A percentile compares a stretch with the other conserved stretches of the same genome.
Evolutionary conservation across 2,888 invertebrate species (phyloP).

Genomic region (Mesopsocus fuscifrons): DNA sequence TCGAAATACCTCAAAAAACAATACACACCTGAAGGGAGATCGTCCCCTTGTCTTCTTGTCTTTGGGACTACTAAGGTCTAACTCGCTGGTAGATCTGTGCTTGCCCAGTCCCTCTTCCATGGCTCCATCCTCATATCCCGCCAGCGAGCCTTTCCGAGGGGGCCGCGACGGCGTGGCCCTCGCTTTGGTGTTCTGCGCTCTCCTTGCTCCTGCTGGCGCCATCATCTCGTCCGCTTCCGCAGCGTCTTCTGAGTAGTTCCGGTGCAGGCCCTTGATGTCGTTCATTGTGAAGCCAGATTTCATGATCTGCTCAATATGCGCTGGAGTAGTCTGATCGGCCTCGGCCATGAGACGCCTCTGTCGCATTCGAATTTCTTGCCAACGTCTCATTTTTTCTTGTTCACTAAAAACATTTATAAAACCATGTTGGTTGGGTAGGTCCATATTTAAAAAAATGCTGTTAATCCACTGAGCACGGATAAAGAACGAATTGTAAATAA

Average conservation of each 20-base stretch:
- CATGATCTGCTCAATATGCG: constrained; percentile 80
- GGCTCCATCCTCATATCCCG: constrained; percentile 25
- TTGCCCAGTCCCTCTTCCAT: constrained; percentile 23
- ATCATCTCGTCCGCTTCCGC: constrained; percentile 48
- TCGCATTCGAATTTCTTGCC: constrained; percentile 76
- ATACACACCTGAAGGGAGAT: constrained; percentile 84
- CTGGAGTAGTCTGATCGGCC: constrained; percentile 45
- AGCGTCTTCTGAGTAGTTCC: constrained; percentile 69
- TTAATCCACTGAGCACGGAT: no score
- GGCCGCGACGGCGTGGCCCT: constrained; percentile 45
- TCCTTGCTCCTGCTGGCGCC: no score
- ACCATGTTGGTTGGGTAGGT: no score
- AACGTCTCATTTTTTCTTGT: constrained; percentile 60
- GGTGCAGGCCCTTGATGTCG: constrained; percentile 76
- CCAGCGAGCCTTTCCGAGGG: constrained; percentile 54
- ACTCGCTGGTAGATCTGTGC: constrained; percentile 53
- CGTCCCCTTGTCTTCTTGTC: constrained; percentile 65
- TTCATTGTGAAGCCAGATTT: constrained; percentile 79
- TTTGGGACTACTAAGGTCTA: constrained; percentile 43
- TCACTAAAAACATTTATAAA: constrained; percentile 44
- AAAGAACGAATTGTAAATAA: no score
- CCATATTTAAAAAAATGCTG: no score
- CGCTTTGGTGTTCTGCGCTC: no score
- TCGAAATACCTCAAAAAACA: no score
- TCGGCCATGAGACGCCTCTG: constrained; percentile 63